These are phyloP conservation scores for Apostichopus californicus DNA, from an alignment of 35 echinoderm and acorn worm species.

Conservation along the genomic window DNA sequence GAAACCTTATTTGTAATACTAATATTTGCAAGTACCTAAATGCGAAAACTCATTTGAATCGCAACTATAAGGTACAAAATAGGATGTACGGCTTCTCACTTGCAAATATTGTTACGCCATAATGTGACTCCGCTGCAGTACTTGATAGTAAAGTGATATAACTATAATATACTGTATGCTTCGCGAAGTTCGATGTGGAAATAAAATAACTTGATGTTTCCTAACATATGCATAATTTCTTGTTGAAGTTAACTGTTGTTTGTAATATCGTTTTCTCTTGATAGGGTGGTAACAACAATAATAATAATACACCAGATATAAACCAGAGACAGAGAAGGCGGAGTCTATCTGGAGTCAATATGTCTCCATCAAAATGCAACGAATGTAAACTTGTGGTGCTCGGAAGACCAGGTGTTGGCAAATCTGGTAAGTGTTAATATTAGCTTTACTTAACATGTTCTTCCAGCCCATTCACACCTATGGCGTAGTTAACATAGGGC, in stretches of 20 bases:
- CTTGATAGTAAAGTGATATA: too few relatives aligned
- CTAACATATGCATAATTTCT: too few relatives aligned
- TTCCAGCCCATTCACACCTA: too few relatives aligned
- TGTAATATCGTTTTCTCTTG: not conserved
- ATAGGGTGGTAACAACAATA: not conserved
- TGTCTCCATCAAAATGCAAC: conserved; percentile 48
- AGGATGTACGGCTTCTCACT: too few relatives aligned
- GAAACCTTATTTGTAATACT: not conserved
- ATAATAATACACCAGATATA: not conserved
- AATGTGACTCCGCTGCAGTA: too few relatives aligned
- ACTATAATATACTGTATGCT: too few relatives aligned
- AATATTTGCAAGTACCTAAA: not conserved
- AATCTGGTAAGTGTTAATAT: conserved; percentile 64
- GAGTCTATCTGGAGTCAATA: conserved; percentile 7
- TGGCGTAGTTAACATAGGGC: too few relatives aligned
- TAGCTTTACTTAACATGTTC: not conserved
- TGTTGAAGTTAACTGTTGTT: not conserved
- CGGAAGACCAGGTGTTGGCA: conserved; percentile 69
- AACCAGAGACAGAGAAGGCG: not conserved
- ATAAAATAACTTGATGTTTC: too few relatives aligned
- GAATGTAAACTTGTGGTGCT: conserved; percentile 76
- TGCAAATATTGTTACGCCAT: too few relatives aligned
- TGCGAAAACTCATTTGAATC: not conserved
- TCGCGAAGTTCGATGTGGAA: too few relatives aligned
- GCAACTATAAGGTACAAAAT: too few relatives aligned